Evolutionary conservation across 2,888 invertebrate species (phyloP).

Genomic region (Podotricha telesiphe): DNA sequence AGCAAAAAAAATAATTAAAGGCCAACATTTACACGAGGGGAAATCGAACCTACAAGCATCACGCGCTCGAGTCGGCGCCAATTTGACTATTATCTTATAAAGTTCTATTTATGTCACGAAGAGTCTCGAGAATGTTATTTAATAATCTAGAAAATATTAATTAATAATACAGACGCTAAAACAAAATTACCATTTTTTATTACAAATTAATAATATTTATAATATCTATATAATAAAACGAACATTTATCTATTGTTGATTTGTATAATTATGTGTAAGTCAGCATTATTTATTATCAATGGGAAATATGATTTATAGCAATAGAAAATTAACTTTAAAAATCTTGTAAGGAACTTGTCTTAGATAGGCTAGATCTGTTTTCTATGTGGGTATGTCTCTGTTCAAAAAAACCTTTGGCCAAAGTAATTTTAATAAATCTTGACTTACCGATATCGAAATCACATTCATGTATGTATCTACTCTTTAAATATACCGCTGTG

Average conservation of each 20-base stretch:
- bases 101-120: background rate
- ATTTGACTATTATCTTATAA: background rate
- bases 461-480: background rate
- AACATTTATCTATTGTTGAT: background rate
- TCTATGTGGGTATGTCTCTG: background rate
- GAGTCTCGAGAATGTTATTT: background rate
- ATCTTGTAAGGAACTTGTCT: background rate
- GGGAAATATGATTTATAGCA: background rate
- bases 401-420: background rate
- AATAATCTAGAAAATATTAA: too few relatives aligned
- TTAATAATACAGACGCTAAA: too few relatives aligned
- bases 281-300: background rate
- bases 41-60: background rate
- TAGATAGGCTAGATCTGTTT: background rate
- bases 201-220: background rate
- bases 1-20: background rate
- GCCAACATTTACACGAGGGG: background rate
- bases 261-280: background rate
- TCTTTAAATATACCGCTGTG: background rate
- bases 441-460: slow-evolving; percentile 2
- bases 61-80: background rate
- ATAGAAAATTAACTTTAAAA: background rate
- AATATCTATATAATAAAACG: background rate
- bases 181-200: too few relatives aligned
- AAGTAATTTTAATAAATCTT: background rate